Evolutionary conservation across 2,113 vertebrate species (phyloP), one percentile per base, ranked within the genome.

Genomic region (Cyanistes caeruleus): DNA sequence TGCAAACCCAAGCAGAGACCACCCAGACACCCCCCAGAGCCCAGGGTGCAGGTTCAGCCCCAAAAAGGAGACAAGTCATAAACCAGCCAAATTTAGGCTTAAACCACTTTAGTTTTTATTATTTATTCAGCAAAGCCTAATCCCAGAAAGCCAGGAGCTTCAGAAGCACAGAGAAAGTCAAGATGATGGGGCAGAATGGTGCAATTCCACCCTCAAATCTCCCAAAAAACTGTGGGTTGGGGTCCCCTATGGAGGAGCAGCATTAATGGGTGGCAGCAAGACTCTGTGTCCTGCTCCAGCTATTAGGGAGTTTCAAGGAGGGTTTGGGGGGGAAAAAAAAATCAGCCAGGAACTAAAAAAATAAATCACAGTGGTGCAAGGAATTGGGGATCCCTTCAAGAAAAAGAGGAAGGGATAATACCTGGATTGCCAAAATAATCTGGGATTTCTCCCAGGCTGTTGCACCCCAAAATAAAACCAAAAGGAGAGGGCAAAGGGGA

Each of bases 321-420:
- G 13, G 10, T 5, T 25, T 41, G 22, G 27, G 44, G 8, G 28
- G 3, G 7, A 31, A 39, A 41, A 59, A 59, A 10, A 39, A 52
- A 35, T 11, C 7, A 23, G 8, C 0, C 15, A 3, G 6, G 5
- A 75, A n/a, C 2, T 35, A 8, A 25, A 63, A 52, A 30, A 33
- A 11, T 4, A 31, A 43, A 44, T n/a, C 9, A 3, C 5, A 67
- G 68, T 0, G 5, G 51, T 0, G 0, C 9, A 43, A 35, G 24
- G 33, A 83, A 21, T 8, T 5, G 13, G 11, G 13, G 8, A 31
- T 70, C 24, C 19, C 31, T 74, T 0, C 0, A 3, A 60, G 16
- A 22, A 46, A 37, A 70, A 62, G 39, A 39, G 2, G 11, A 78
- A 43, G 4, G 35, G 8, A 15, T 28, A 23, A 60, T 4, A 13